Conservation (phyloP, 1,140 invertebrate genomes). For the Mya arenaria region DNA sequence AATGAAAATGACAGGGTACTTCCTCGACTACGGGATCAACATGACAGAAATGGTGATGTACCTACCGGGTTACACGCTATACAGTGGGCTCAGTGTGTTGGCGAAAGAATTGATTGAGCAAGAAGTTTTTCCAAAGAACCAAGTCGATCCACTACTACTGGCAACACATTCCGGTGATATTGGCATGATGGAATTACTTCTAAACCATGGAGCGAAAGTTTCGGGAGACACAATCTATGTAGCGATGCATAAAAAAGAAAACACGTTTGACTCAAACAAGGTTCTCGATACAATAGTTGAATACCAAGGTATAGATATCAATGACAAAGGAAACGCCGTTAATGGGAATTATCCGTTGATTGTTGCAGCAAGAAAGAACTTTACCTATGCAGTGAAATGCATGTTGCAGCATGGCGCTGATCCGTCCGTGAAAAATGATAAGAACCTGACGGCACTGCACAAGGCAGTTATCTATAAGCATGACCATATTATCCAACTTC, state of each 20-base stretch:
- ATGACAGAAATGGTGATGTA: constrained; percentile 23
- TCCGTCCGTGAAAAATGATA: background rate
- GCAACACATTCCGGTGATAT: constrained; percentile 30
- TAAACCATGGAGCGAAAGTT: constrained; percentile 5
- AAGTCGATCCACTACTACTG: constrained; percentile 3
- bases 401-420: background rate
- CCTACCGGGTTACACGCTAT: constrained; percentile 14
- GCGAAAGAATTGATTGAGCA: constrained; percentile 4
- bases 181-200: background rate
- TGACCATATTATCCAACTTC: background rate
- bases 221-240: constrained; percentile 36
- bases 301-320: background rate
- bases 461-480: constrained; percentile 11
- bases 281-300: background rate
- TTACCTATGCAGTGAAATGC: background rate
- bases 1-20: constrained; percentile 24
- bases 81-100: constrained; percentile 2
- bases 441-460: background rate
- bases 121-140: background rate
- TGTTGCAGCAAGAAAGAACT: background rate
- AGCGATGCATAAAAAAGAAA: background rate
- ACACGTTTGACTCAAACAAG: background rate
- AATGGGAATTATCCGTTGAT: constrained; percentile 3
- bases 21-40: constrained; percentile 32
- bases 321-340: constrained; percentile 5